Evolutionary conservation across 2,113 vertebrate species (phyloP).

Genomic region (Psittacula cyanocephala): DNA sequence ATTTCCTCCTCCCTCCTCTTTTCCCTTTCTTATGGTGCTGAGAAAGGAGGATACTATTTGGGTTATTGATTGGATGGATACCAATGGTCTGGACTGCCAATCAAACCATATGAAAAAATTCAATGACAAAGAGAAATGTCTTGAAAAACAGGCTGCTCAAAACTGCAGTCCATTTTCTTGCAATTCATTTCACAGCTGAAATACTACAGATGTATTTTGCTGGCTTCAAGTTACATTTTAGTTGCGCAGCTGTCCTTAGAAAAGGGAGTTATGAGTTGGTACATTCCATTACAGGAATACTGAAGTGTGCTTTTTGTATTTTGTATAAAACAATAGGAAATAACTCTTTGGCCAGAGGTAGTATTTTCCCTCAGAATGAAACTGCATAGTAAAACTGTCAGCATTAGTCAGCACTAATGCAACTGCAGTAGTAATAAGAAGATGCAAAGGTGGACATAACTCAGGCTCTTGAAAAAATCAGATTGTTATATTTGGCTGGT

Average conservation of each 20-base stretch:
- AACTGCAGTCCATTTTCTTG: neutral
- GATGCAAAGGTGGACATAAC: neutral
- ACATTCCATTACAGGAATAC: neutral
- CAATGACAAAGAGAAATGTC: neutral
- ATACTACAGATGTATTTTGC: neutral
- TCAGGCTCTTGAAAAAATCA: neutral
- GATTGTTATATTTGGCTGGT: neutral
- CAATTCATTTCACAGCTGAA: neutral
- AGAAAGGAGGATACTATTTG: neutral
- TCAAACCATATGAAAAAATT: neutral
- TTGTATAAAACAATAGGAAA: neutral
- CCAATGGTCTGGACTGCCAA: neutral
- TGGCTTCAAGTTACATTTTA: neutral
- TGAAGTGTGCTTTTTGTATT: neutral
- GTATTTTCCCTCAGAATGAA: neutral
- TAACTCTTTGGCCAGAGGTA: neutral
- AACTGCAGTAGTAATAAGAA: neutral
- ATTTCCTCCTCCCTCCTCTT: neutral
- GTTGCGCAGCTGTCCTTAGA: neutral
- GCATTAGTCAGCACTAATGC: neutral
- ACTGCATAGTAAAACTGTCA: neutral
- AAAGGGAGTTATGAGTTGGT: neutral
- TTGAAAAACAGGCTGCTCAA: conserved; percentile 9
- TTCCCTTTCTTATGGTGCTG: neutral
- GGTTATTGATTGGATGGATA: neutral